phyloP scores from a whole-genome alignment of 2,888 invertebrate species.

The Imbricaverruca yamaguchii region DNA sequence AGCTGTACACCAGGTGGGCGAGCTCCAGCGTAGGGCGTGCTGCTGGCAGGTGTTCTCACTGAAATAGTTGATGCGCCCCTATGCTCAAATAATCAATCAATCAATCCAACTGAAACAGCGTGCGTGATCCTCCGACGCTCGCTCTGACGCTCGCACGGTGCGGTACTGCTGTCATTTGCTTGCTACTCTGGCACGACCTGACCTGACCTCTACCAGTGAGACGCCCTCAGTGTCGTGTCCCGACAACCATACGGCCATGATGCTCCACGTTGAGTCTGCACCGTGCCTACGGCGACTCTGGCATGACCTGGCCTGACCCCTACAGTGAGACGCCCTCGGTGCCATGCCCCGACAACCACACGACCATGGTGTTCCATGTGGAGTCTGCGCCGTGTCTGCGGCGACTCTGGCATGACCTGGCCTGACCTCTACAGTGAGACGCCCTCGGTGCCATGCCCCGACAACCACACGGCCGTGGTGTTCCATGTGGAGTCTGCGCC shows the following conservation, averaged over 20 bases:
- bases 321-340: conserved; percentile 27
- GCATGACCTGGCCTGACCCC: no score
- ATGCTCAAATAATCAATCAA: no score
- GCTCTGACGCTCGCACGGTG: no score
- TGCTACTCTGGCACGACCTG: conserved; percentile 47
- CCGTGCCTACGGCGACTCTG: conserved; percentile 70
- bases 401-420: conserved; percentile 47
- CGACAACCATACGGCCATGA: conserved; percentile 42
- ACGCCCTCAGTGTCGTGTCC: conserved; percentile 25
- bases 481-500: conserved; percentile 65
- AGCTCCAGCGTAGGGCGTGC: no score
- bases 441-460: conserved; percentile 26
- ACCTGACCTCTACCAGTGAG: conserved; percentile 23
- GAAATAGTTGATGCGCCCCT: no score
- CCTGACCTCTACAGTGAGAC: conserved; percentile 24
- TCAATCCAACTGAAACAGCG: no score
- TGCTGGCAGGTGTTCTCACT: no score
- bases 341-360: conserved; percentile 32
- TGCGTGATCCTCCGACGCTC: no score
- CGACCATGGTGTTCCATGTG: conserved; percentile 56
- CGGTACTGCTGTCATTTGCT: no score
- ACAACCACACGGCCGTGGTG: conserved; percentile 45
- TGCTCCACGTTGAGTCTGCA: conserved; percentile 62
- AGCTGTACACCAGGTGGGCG: conserved; percentile 8
- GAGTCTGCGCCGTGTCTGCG: conserved; percentile 67